These are phyloP conservation scores for Leucoraja ocellata DNA, from an alignment of 2,797 vertebrate genomes.

Conservation along the genomic window DNA sequence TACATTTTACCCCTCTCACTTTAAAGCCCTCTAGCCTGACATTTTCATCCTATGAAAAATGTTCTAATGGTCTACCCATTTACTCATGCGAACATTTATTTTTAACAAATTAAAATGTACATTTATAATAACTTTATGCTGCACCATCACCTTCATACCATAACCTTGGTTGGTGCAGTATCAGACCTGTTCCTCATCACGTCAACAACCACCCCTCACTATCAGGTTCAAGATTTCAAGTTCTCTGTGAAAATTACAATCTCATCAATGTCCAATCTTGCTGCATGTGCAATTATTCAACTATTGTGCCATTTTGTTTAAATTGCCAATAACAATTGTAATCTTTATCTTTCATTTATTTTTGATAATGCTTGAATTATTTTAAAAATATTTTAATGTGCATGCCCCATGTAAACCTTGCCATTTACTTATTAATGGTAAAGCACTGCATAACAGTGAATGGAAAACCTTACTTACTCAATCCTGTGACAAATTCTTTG, in stretches of 20 bases:
- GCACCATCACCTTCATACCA: not conserved
- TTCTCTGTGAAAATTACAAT: no score
- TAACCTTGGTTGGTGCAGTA: no score
- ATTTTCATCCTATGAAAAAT: no score
- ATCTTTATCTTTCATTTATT: not conserved
- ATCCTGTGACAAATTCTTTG: slow-evolving; percentile 82
- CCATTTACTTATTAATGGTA: not conserved
- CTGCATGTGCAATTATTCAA: not conserved
- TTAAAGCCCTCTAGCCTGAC: no score
- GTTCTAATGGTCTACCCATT: not conserved
- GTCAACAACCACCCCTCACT: not conserved
- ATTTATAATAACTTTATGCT: no score
- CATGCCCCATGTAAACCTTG: not conserved
- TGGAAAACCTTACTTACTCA: slow-evolving; percentile 63
- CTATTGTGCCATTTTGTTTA: not conserved
- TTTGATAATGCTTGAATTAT: not conserved
- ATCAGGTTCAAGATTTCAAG: not conserved
- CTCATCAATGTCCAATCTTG: not conserved
- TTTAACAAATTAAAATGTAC: no score
- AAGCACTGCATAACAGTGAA: not conserved
- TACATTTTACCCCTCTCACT: no score
- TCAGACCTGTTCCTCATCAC: not conserved
- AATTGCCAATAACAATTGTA: not conserved
- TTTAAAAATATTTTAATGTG: not conserved
- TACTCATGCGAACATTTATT: not conserved